A percentile compares a stretch with the other conserved stretches of the same genome.
phyloP scores from a whole-genome alignment of 2,888 invertebrate genomes.

The Gibbula magus region DNA sequence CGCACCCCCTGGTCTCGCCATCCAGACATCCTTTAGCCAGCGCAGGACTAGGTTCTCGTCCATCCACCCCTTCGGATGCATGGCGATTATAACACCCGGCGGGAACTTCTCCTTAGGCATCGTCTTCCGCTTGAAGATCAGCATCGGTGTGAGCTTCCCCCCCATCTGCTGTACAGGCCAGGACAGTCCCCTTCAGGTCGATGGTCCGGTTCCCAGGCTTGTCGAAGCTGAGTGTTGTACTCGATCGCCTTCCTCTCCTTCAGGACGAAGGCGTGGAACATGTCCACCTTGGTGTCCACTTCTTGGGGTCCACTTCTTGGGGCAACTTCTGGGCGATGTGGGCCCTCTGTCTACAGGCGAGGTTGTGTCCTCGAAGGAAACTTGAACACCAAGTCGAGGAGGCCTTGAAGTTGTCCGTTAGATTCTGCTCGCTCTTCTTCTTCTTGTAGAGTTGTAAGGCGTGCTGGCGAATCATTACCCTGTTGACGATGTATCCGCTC shows the following conservation, averaged over 20 bases:
- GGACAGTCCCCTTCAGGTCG: neutral
- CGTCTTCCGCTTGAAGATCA: neutral
- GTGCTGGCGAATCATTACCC: neutral
- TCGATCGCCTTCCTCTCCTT: too few relatives aligned
- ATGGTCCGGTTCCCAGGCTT: neutral
- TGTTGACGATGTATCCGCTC: neutral
- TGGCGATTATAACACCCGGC: neutral
- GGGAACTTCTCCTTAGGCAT: neutral
- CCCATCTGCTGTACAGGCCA: neutral
- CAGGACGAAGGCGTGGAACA: neutral
- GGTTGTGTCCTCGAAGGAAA: neutral
- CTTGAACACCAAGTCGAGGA: neutral
- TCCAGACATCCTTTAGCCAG: neutral
- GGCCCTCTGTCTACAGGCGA: neutral
- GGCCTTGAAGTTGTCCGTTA: constrained; percentile 5
- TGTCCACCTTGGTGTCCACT: neutral
- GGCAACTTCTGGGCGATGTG: neutral
- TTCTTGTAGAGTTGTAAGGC: neutral
- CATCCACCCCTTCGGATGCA: neutral
- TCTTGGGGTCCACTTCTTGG: too few relatives aligned
- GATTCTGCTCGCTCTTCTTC: too few relatives aligned
- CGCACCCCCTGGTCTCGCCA: neutral
- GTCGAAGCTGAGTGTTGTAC: too few relatives aligned
- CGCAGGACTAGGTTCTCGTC: neutral
- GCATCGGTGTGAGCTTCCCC: too few relatives aligned